Evolutionary conservation across 2,888 invertebrate genomes (phyloP), one percentile per base, ranked within the genome.

Genomic region (Ypsolopha sequella): DNA sequence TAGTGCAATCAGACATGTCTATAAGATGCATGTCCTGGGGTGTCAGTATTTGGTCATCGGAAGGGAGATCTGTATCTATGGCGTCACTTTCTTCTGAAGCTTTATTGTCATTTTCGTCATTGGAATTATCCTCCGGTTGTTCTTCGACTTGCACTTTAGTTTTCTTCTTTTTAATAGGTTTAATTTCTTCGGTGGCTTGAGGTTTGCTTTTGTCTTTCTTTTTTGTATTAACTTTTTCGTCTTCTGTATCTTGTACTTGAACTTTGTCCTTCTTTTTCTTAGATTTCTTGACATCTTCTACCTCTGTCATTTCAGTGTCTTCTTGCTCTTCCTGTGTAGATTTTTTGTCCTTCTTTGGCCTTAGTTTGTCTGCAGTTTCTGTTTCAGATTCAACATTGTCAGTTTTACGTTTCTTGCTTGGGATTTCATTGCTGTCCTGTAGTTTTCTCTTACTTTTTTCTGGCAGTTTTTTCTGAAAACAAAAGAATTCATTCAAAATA

Each of bases 51-150:
- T 73, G 58, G 11, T 73, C 74, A 8, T 75, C 73, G 51, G 79
- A 76, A 7, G 70, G 56, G 9, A 75, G 53, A 33, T 81, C 78
- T 14, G 76, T 74, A 48, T 81, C 80, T 53, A 80, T 79, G 0
- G 68, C 71, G 43, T 82, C 80, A 51, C 79, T 84, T 50, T 80
- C 76, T 60, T 76, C 74, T 49, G 69, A 68, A 4, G 51, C 46
- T 48, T 56, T 41, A 6, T 33, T 7, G 0, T 39, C 38, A 6
- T 35, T 39, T 48, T 39, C 39, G 1, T 48, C 33, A n/a, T 13
- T 24, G 24, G 24, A 24, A 24, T 24, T 4, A 24, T 24, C 24
- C 24, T 24, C 24, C 24, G 24, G 24, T 24, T 24, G 24, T 2
- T 24, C n/a, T 24, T 38, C 39, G 8, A 24, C n/a, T 11, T 34